These are phyloP conservation scores for Turritopsis rubra DNA, from an alignment of 30 jellyfish, hydroid and myxozoan species.

Conservation along the genomic window DNA sequence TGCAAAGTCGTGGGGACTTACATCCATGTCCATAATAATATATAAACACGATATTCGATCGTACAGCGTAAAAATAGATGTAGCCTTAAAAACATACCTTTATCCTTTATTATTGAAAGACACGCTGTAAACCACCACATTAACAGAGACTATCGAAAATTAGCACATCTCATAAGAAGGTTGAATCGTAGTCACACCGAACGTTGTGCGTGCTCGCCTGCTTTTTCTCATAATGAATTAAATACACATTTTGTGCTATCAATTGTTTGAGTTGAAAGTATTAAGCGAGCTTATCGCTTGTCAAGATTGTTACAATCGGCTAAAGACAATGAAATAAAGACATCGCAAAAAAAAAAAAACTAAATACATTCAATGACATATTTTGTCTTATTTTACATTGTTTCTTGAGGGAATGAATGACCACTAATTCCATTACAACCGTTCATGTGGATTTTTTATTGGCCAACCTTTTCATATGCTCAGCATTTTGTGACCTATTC, in stretches of 20 bases:
- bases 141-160: neutral
- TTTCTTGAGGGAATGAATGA: neutral
- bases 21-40: no score
- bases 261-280: neutral
- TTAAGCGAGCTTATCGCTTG: neutral
- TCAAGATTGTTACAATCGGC: neutral
- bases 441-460: neutral
- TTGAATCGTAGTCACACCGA: neutral
- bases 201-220: neutral
- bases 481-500: neutral
- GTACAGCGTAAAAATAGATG: no score
- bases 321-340: neutral
- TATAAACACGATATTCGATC: no score
- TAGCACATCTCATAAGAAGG: neutral
- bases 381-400: neutral
- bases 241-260: neutral
- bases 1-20: no score
- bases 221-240: neutral
- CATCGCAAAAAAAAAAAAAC: neutral
- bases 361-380: neutral
- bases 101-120: neutral
- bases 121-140: neutral
- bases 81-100: neutral
- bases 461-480: neutral
- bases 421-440: neutral